phyloP scores from a whole-genome alignment of 2,113 vertebrate species.

The Carassius gibelio region DNA sequence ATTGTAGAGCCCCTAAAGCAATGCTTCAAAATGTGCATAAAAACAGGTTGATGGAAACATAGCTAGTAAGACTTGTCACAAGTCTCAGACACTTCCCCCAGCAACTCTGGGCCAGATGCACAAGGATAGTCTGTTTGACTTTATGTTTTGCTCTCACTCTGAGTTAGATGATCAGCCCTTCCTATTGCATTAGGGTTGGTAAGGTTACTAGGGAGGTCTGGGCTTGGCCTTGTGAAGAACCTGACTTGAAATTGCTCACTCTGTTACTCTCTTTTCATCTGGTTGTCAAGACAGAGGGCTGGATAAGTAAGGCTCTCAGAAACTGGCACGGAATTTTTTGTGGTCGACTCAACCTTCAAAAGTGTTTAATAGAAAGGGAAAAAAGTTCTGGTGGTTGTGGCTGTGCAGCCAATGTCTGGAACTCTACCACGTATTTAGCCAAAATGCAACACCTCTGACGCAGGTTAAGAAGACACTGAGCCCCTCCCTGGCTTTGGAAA shows the following conservation, averaged over 20 bases:
- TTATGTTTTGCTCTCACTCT: not conserved
- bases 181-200: not conserved
- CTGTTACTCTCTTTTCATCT: not conserved
- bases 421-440: not conserved
- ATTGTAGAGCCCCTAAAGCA: no score
- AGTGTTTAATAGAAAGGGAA: not conserved
- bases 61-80: no score
- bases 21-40: no score
- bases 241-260: no score
- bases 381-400: not conserved
- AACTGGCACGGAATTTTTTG: not conserved
- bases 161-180: not conserved
- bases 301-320: not conserved
- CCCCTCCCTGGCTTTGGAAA: not conserved
- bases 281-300: not conserved
- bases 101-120: not conserved
- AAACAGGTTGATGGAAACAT: no score
- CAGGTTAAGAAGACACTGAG: not conserved
- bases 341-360: not conserved
- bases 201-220: not conserved
- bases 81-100: not conserved
- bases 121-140: not conserved
- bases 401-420: not conserved
- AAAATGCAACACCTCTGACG: not conserved
- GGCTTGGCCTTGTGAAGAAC: not conserved